These are phyloP conservation scores for Butastur rufipennis DNA, from an alignment of 2,113 vertebrate genomes.

Conservation along the genomic window DNA sequence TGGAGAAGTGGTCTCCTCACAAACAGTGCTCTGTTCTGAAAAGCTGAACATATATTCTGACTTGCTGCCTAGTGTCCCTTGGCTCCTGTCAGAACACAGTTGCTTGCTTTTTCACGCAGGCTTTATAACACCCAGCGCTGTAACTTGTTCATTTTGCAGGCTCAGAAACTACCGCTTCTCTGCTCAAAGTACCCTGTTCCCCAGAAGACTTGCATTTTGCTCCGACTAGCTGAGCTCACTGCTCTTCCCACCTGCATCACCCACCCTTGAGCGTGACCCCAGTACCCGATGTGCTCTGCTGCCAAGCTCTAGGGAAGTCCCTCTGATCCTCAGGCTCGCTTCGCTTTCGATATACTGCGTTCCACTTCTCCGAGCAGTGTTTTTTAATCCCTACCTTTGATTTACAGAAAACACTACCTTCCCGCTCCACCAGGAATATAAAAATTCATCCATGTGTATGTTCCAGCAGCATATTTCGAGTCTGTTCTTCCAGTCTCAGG, in stretches of 20 bases:
- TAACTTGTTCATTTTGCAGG: background rate
- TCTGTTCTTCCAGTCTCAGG: background rate
- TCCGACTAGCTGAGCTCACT: background rate
- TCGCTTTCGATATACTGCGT: accelerated
- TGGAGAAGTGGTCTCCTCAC: background rate
- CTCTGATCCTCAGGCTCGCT: background rate
- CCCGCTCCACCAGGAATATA: background rate
- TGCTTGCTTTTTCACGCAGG: background rate
- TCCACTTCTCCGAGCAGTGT: background rate
- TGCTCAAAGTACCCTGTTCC: background rate
- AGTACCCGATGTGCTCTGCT: background rate
- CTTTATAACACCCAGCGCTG: background rate
- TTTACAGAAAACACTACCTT: background rate
- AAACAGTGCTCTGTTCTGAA: background rate
- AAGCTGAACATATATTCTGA: background rate
- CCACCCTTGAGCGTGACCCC: accelerated
- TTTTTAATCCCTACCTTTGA: background rate
- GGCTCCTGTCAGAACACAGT: background rate
- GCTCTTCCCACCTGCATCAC: background rate
- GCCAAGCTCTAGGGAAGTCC: background rate
- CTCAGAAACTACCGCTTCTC: background rate
- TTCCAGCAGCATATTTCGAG: accelerated
- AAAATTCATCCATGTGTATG: accelerated
- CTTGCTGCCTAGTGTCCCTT: background rate
- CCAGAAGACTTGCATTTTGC: background rate